A percentile compares a stretch with the other conserved stretches of the same genome.
Evolutionary conservation across 2,113 vertebrate genomes (phyloP).

Genomic region (Dasyprocta punctata): DNA sequence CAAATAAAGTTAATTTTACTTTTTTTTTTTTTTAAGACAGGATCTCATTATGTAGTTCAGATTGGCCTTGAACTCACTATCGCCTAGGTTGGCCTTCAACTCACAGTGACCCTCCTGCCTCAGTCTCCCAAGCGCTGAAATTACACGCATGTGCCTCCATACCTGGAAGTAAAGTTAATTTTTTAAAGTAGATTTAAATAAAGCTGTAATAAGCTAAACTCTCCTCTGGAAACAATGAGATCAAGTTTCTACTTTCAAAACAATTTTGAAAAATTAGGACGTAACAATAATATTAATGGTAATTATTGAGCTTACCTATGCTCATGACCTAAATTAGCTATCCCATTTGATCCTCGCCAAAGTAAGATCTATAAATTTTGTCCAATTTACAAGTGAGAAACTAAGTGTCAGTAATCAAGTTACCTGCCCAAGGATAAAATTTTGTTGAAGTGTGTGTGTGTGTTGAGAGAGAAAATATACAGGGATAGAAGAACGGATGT

Average conservation of each 20-base stretch:
- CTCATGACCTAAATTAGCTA: background rate
- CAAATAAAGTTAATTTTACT: conserved; percentile 27
- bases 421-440: background rate
- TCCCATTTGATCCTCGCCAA: background rate
- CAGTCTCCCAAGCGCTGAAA: no score
- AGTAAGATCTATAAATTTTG: conserved; percentile 10
- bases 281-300: background rate
- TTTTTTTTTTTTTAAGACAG: no score
- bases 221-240: background rate
- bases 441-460: background rate
- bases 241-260: conserved; percentile 15
- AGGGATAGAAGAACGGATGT: background rate
- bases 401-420: background rate
- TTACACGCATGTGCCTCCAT: no score
- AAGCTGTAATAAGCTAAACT: background rate
- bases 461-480: background rate
- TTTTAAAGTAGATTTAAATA: conserved; percentile 7
- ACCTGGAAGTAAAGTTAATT: background rate
- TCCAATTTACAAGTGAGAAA: background rate
- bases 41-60: no score
- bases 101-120: no score
- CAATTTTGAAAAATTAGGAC: background rate
- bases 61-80: no score
- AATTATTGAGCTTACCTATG: background rate
- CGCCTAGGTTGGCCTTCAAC: no score